These are phyloP conservation scores for Onychorhynchus coronatus DNA, from an alignment of 2,113 vertebrate genomes.

Conservation along the genomic window DNA sequence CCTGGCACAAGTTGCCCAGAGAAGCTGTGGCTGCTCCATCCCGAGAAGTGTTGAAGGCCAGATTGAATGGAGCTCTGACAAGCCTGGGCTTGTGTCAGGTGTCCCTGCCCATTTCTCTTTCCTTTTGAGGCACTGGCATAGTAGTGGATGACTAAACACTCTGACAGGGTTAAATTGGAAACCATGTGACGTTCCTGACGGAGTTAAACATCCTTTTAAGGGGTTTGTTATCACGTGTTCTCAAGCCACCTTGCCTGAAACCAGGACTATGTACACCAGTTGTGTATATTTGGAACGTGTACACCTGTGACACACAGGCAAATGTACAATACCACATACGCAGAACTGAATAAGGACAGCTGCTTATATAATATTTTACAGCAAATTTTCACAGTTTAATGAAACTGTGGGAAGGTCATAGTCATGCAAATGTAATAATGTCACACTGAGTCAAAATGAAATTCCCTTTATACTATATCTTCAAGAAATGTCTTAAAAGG, in stretches of 20 bases:
- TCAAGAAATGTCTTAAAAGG: rapidly evolving
- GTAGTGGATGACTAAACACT: background rate
- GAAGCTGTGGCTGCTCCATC: background rate
- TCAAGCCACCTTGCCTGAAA: background rate
- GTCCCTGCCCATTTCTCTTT: background rate
- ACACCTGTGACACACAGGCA: background rate
- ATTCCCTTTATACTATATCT: background rate
- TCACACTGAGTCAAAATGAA: background rate
- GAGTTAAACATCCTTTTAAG: background rate
- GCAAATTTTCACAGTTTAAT: background rate
- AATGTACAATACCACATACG: background rate
- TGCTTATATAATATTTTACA: background rate
- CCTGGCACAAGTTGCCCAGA: background rate
- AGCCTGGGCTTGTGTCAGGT: background rate
- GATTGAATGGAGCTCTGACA: background rate
- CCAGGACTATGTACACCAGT: background rate
- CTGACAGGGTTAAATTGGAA: background rate
- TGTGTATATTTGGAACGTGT: rapidly evolving
- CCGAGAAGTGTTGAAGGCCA: background rate
- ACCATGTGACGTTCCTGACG: background rate
- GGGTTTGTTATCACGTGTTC: background rate
- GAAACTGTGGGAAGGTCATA: background rate
- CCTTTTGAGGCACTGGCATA: rapidly evolving
- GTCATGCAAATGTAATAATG: background rate
- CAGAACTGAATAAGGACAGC: background rate